phyloP scores from a whole-genome alignment of 2,113 vertebrate species.

The Balaenoptera acutorostrata region DNA sequence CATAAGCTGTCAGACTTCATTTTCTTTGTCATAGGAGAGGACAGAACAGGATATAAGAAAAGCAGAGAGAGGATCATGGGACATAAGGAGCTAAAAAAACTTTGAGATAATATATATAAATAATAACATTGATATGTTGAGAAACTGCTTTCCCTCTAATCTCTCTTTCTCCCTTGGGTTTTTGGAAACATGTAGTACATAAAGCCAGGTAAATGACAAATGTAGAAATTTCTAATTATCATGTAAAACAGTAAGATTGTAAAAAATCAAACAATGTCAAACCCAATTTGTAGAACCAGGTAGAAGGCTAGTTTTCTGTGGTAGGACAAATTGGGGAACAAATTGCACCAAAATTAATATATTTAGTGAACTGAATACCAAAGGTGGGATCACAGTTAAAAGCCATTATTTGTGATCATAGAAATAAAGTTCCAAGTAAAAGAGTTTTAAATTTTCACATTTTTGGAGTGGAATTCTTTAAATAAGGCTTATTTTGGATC shows the following conservation, averaged over 20 bases:
- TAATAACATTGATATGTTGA: neutral
- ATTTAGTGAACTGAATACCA: neutral
- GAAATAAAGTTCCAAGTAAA: neutral
- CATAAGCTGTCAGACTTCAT: neutral
- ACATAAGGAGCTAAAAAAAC: neutral
- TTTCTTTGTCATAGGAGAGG: conserved; percentile 27
- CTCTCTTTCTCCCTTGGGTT: neutral
- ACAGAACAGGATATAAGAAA: neutral
- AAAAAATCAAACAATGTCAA: neutral
- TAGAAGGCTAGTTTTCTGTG: neutral
- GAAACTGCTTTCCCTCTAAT: neutral
- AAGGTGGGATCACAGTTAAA: neutral
- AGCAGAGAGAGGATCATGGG: neutral
- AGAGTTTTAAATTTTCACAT: neutral
- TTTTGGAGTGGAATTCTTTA: neutral
- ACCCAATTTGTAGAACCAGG: neutral
- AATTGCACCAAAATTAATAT: neutral
- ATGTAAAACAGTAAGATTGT: neutral
- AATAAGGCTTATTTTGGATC: neutral
- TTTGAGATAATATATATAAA: neutral
- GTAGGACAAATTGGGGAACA: neutral
- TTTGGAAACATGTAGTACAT: neutral
- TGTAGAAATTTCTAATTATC: neutral
- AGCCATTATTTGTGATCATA: neutral
- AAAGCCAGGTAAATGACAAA: neutral